phyloP scores from a whole-genome alignment of 1,140 invertebrate genomes.

The Aphelinus atriplicis region DNA sequence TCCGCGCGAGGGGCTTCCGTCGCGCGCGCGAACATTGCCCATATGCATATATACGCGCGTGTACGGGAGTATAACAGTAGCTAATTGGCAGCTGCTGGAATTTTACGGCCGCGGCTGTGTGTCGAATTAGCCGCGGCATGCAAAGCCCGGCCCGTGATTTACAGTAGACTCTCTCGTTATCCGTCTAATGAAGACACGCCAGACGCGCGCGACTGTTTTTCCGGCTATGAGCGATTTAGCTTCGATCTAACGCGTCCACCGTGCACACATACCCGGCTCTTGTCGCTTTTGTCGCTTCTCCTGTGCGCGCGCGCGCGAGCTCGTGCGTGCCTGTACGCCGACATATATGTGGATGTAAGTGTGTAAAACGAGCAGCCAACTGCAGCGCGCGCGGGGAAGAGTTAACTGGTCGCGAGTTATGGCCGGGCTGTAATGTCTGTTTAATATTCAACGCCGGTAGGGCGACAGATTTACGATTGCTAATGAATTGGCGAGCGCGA shows the following conservation, averaged over 20 bases:
- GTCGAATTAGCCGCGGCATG: constrained; percentile 56
- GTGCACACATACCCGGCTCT: too few relatives aligned
- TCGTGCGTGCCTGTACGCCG: too few relatives aligned
- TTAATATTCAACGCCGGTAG: constrained; percentile 64
- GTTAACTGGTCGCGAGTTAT: constrained; percentile 64
- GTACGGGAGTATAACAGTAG: constrained; percentile 17
- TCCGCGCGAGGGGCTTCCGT: not conserved
- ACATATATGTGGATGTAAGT: too few relatives aligned
- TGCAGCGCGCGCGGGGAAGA: constrained; percentile 26
- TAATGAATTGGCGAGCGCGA: constrained; percentile 63
- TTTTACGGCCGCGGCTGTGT: constrained; percentile 55
- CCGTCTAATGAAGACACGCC: constrained; percentile 64
- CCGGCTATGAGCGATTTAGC: not conserved
- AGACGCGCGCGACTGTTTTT: constrained; percentile 6
- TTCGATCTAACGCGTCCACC: not conserved
- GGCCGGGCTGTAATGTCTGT: constrained; percentile 58
- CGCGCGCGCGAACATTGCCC: not conserved
- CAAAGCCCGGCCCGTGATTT: constrained; percentile 52
- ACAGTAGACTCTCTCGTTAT: constrained; percentile 57
- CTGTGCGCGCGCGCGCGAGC: too few relatives aligned
- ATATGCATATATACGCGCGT: not conserved
- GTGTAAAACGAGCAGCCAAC: not conserved
- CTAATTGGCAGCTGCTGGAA: constrained; percentile 59
- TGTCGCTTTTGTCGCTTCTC: too few relatives aligned
- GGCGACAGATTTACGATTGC: constrained; percentile 65